Base-by-base conservation (phyloP, 2,797 vertebrate species). In the Miichthys miiuy region DNA sequence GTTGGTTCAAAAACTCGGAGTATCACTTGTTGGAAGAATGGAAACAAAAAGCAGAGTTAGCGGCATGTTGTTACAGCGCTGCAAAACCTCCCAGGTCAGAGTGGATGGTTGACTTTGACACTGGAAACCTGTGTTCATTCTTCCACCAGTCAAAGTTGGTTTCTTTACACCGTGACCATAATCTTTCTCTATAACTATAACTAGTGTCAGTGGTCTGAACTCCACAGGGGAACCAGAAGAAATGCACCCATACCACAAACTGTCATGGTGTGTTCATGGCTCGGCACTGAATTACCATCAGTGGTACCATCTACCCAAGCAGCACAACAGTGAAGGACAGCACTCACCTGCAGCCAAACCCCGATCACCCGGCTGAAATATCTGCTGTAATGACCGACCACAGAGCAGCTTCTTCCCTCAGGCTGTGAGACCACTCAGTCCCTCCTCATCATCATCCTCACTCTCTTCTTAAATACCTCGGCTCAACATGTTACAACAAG, bases 331-430 rank as follows among this genome's bases (percentile, higher is more conserved):
- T 54, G 23, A 46, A 47, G 25, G 25, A 55, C 25, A 4, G 46
- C 13, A 25, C 56, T 70, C 20, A 18, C 44, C 27, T 10, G 34
- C 10, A 25, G 38, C 34, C 38, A 20, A 68, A 51, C 10, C 34
- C 34, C 17, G 10, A 20, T 38, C n/a, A 38, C 20, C n/a, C 21
- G 10, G 46, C 47, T 17, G 21, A 20, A 47, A 3, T 1, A 47
- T 63, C 8, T 25, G 23, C 23, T 64, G 23, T 30, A 5, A 46
- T 21, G 16, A 3, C 4, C 6, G n/a, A 63, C 20, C 3, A 6
- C 20, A 48, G 68, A 58, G 68, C 25, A 70, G 68, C 42, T 1
- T 47, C 42, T 48, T 57, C 44, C 68, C n/a, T 50, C 30, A 47
- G 60, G 38, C 58, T 10, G 58, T 5, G 42, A 62, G 13, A 18